phyloP scores from a whole-genome alignment of 2,113 vertebrate genomes.

The Coptodon bakossiorum region DNA sequence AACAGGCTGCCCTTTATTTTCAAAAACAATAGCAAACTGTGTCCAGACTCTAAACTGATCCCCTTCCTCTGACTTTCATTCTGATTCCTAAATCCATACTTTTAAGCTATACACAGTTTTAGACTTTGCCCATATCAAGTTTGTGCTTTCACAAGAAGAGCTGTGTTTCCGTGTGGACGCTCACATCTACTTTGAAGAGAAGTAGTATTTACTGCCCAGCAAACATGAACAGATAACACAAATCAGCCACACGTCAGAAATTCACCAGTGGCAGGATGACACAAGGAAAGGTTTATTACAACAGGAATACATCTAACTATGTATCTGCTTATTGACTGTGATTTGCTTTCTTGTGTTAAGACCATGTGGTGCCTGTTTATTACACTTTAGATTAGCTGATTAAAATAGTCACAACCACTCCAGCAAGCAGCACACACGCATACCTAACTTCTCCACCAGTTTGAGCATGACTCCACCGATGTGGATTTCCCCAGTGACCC shows the following conservation, averaged over 20 bases:
- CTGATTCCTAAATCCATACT: not conserved
- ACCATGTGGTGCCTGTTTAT: not conserved
- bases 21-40: not conserved
- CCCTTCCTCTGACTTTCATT: not conserved
- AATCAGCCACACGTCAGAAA: not conserved
- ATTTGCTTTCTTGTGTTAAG: not conserved
- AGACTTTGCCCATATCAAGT: not conserved
- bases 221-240: conserved; percentile 22
- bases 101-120: not conserved
- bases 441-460: conserved; percentile 96
- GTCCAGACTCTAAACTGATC: not conserved
- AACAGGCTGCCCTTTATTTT: not conserved
- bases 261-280: not conserved
- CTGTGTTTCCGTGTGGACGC: not conserved
- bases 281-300: not conserved
- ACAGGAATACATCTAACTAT: not conserved
- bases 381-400: not conserved
- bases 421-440: not conserved
- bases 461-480: conserved; percentile 99
- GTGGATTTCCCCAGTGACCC: conserved; percentile 95
- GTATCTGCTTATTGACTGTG: not conserved
- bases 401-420: not conserved
- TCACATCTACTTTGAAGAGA: not conserved
- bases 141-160: not conserved
- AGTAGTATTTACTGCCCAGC: conserved; percentile 9